Conservation (phyloP, 2,113 vertebrate genomes). For the Mustela nigripes region DNA sequence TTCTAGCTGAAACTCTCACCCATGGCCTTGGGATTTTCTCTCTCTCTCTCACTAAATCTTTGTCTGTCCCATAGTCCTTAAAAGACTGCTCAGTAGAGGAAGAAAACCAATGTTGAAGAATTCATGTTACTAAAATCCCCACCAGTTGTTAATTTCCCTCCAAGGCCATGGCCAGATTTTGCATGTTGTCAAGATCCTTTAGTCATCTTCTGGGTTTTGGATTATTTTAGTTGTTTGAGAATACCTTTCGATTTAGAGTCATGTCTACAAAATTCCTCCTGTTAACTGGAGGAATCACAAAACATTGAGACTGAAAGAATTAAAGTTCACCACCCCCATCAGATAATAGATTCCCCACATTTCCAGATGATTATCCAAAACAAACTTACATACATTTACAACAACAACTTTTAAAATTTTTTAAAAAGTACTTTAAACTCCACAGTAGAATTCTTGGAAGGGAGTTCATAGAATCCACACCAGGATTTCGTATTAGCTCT, state of each 20-base stretch:
- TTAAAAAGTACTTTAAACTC: slow-evolving; percentile 43
- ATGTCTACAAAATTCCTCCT: neutral
- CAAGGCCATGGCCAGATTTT: neutral
- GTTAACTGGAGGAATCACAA: neutral
- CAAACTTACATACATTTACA: neutral
- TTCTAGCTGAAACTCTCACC: neutral
- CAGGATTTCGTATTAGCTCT: neutral
- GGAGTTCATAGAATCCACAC: neutral
- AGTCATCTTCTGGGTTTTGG: neutral
- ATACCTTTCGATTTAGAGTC: neutral
- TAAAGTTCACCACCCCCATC: neutral
- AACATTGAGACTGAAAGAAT: neutral
- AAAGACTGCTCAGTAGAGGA: neutral
- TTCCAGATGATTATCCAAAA: neutral
- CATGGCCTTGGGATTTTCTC: neutral
- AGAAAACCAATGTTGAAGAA: neutral
- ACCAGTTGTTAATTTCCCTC: neutral
- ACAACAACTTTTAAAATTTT: neutral
- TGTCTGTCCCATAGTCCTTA: neutral
- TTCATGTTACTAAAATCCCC: neutral
- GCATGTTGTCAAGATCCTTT: neutral
- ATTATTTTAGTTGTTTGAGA: neutral
- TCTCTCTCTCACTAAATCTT: neutral
- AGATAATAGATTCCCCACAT: neutral
- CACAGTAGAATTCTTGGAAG: slow-evolving; percentile 7